A percentile compares a stretch with the other conserved stretches of the same genome.
phyloP scores from a whole-genome alignment of 1,140 invertebrate genomes.

The Tribolium madens region DNA sequence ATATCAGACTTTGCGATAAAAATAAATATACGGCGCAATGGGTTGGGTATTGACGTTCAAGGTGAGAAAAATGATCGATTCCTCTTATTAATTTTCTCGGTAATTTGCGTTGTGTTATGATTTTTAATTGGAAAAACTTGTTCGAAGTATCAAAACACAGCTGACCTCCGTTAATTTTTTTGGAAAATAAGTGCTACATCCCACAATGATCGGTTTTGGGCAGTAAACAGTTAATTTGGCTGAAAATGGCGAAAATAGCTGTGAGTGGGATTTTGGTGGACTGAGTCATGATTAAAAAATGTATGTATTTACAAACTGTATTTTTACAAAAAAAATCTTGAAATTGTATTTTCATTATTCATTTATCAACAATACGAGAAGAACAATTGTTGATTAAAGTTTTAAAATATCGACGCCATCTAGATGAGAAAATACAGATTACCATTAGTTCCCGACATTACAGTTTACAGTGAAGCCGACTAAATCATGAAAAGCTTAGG shows the following conservation, averaged over 20 bases:
- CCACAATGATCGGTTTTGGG: background rate
- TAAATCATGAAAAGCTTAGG: too few species aligned
- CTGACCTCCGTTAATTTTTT: background rate
- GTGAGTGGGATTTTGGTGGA: background rate
- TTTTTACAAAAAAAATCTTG: background rate
- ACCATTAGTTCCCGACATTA: too few species aligned
- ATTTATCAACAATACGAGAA: too few species aligned
- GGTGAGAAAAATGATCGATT: background rate
- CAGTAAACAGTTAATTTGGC: background rate
- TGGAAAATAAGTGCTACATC: background rate
- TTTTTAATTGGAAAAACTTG: background rate
- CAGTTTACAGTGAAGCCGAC: too few species aligned
- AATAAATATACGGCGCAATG: background rate
- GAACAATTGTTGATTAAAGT: too few species aligned
- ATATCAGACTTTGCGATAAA: background rate
- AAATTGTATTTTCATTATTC: too few species aligned
- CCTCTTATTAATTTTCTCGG: background rate
- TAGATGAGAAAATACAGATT: too few species aligned
- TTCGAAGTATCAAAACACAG: background rate
- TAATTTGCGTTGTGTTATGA: background rate
- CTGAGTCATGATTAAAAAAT: background rate
- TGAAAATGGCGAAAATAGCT: background rate
- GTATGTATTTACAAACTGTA: background rate
- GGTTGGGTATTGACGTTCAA: constrained; percentile 27
- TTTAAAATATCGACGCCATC: too few species aligned